phyloP scores from a whole-genome alignment of 2,888 invertebrate genomes.

The Philonicus albiceps region DNA sequence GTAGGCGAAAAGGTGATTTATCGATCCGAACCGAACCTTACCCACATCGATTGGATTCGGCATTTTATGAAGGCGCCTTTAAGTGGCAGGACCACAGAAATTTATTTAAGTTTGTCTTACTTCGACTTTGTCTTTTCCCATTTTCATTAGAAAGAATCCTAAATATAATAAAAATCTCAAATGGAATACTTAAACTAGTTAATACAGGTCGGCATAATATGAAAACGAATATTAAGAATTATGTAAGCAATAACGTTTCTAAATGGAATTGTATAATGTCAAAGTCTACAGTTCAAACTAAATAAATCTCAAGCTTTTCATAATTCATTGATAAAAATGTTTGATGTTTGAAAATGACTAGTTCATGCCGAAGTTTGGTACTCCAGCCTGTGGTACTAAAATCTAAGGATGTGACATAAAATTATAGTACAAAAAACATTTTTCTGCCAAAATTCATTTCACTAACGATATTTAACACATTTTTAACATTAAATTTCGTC shows the following conservation, averaged over 20 bases:
- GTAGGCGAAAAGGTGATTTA: conserved; percentile 39
- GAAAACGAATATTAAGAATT: neutral
- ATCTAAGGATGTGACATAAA: no score
- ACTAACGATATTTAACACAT: no score
- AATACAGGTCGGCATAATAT: neutral
- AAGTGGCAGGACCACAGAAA: neutral
- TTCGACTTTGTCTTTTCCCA: neutral
- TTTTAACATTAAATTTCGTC: no score
- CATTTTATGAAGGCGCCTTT: neutral
- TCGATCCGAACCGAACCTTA: conserved; percentile 1
- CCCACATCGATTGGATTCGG: neutral
- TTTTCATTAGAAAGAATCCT: neutral
- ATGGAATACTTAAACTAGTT: neutral
- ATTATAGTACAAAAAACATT: no score
- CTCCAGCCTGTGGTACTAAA: no score
- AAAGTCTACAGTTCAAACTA: neutral
- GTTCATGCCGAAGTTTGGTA: no score
- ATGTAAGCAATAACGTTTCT: no score
- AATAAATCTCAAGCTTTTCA: no score
- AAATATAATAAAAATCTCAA: neutral
- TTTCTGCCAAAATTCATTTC: no score
- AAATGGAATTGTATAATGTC: no score
- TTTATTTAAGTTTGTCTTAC: neutral
- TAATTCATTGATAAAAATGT: no score
- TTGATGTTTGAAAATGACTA: no score